These are phyloP conservation scores for Lates calcarifer DNA, from an alignment of 2,113 vertebrate species.

Conservation along the genomic window DNA sequence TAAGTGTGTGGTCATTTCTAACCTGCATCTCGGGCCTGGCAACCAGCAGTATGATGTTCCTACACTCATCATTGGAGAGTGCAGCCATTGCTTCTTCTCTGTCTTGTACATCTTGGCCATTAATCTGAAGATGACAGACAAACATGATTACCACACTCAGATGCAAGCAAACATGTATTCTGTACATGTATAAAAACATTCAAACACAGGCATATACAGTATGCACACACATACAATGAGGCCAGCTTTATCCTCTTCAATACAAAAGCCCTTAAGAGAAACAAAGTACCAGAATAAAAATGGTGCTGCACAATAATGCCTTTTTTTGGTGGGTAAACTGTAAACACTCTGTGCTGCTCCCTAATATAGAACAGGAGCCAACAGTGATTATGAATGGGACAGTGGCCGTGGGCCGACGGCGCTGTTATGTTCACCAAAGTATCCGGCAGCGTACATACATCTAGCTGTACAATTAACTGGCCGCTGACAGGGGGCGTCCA, in stretches of 20 bases:
- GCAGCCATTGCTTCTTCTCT: conserved; percentile 92
- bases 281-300: conserved; percentile 46
- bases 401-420: conserved; percentile 84
- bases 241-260: conserved; percentile 13
- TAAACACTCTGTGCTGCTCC: conserved; percentile 80
- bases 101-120: conserved; percentile 95
- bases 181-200: not conserved
- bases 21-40: conserved; percentile 96
- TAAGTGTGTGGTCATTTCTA: conserved; percentile 50
- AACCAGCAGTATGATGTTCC: conserved; percentile 91
- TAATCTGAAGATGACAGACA: conserved; percentile 89
- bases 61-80: conserved; percentile 92
- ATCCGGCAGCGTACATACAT: conserved; percentile 93
- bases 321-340: conserved; percentile 77
- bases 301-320: conserved; percentile 15
- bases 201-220: not conserved
- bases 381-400: conserved; percentile 89
- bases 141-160: conserved; percentile 26
- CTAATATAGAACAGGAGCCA: conserved; percentile 82
- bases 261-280: conserved; percentile 43
- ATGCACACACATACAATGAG: not conserved
- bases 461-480: conserved; percentile 97
- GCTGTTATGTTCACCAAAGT: conserved; percentile 89
- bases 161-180: conserved; percentile 11
- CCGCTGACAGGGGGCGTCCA: conserved; percentile 94